These are phyloP conservation scores for Glossophaga mutica DNA, from an alignment of 2,797 vertebrate genomes.

Conservation along the genomic window DNA sequence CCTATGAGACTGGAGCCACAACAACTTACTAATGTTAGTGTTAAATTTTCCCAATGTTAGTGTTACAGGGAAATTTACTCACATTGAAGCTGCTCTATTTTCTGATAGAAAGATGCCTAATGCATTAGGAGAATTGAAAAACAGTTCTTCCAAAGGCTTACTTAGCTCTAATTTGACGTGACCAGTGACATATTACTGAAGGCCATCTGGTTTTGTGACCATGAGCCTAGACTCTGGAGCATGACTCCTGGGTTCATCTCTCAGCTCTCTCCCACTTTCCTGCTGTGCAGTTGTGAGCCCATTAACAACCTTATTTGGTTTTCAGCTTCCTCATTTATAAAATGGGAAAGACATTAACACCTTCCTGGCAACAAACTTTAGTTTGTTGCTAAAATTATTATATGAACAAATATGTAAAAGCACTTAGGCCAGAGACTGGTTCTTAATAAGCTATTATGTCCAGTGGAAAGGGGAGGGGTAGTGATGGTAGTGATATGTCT, in stretches of 20 bases:
- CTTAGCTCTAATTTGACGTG: not conserved
- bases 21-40: not conserved
- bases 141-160: not conserved
- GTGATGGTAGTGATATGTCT: not conserved
- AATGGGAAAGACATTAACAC: not conserved
- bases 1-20: too few species aligned
- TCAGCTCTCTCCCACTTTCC: not conserved
- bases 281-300: not conserved
- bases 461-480: too few species aligned
- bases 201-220: not conserved
- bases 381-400: not conserved
- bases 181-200: not conserved
- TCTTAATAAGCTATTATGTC: not conserved
- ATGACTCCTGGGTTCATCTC: not conserved
- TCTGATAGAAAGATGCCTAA: slow-evolving; percentile 32
- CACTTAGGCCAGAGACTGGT: not conserved
- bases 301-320: not conserved
- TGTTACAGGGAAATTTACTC: not conserved
- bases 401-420: not conserved
- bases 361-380: not conserved
- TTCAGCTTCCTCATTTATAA: not conserved
- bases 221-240: not conserved
- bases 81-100: not conserved
- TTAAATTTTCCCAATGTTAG: not conserved
- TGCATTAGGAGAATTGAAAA: slow-evolving; percentile 21